Conservation (phyloP, 2,113 vertebrate genomes). For the Daphoenositta chrysoptera region DNA sequence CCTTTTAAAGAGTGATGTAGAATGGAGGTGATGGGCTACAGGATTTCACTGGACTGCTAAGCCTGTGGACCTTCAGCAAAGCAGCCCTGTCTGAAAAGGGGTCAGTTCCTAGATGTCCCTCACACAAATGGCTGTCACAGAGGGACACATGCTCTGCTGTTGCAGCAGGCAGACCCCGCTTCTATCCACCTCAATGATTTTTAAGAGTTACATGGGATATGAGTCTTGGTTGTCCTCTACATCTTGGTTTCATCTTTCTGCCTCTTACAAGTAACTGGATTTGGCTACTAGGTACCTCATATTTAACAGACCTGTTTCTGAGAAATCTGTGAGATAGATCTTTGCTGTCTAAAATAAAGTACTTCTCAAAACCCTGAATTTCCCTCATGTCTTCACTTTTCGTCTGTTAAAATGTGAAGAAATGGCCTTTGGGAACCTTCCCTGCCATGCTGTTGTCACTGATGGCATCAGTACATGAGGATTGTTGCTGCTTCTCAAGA, state of each 20-base stretch:
- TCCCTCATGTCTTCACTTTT: not conserved
- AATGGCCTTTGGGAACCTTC: not conserved
- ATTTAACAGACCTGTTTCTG: not conserved
- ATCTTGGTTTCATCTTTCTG: not conserved
- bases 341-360: not conserved
- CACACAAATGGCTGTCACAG: not conserved
- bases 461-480: rapidly evolving
- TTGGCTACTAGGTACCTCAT: not conserved
- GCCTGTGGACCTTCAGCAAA: not conserved
- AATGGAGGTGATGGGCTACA: not conserved
- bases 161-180: not conserved
- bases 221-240: not conserved
- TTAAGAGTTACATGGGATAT: not conserved
- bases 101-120: not conserved
- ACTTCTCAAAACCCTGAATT: not conserved
- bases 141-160: not conserved
- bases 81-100: not conserved
- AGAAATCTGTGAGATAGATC: not conserved
- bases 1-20: not conserved
- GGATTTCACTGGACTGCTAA: not conserved
- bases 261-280: not conserved
- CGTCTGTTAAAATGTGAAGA: not conserved
- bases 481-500: not conserved
- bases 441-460: not conserved
- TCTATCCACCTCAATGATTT: not conserved